Conservation (phyloP, 2,113 vertebrate genomes). For the Craseonycteris thonglongyai region DNA sequence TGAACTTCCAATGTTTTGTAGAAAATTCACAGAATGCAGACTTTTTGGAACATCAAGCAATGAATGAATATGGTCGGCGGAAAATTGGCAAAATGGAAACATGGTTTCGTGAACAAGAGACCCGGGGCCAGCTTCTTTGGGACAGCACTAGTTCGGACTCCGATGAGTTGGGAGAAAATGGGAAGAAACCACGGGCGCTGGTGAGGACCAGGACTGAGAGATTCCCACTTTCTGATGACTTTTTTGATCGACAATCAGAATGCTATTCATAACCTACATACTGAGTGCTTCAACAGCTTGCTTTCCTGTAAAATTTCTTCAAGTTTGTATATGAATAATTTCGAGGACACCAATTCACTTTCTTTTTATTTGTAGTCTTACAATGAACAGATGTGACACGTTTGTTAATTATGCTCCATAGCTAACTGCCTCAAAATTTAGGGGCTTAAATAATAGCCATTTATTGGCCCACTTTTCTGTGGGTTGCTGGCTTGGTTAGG, state of each 20-base stretch:
- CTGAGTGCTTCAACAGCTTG: background rate
- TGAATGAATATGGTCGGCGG: background rate
- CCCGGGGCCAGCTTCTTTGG: slow-evolving; percentile 76
- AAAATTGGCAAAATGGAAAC: slow-evolving; percentile 67
- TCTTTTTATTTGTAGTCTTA: background rate
- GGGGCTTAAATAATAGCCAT: background rate
- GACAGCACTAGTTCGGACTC: slow-evolving; percentile 79
- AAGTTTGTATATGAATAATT: background rate
- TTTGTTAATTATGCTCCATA: background rate
- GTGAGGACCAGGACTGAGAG: slow-evolving; percentile 83
- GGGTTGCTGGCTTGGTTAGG: background rate
- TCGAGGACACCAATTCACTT: background rate
- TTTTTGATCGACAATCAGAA: slow-evolving; percentile 76
- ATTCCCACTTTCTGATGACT: slow-evolving; percentile 77
- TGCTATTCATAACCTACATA: background rate
- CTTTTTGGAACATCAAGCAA: background rate
- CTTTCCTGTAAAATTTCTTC: slow-evolving; percentile 15
- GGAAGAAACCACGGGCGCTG: slow-evolving; percentile 43
- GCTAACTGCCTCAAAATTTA: background rate
- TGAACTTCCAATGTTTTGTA: slow-evolving; percentile 38
- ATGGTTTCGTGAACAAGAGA: slow-evolving; percentile 75
- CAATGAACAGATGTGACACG: background rate
- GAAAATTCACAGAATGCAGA: slow-evolving; percentile 39
- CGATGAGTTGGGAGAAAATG: slow-evolving; percentile 60
- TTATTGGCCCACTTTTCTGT: background rate